A percentile compares a stretch with the other conserved stretches of the same genome.
Conservation (phyloP, 1,140 invertebrate species). For the Dreissena rostriformis region DNA sequence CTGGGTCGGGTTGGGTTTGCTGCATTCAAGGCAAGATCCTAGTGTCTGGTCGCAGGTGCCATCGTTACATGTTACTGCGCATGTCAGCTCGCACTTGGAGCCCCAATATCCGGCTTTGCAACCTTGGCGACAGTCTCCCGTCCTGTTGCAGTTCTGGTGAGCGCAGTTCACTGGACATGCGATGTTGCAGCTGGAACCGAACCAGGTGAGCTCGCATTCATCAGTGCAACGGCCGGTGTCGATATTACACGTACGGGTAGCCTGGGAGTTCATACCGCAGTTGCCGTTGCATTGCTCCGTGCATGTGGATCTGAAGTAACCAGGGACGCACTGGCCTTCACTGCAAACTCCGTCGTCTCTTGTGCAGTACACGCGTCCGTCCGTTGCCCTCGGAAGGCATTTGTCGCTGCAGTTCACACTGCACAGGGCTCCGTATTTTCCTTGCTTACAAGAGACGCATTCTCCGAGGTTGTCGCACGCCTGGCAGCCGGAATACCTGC, state of each 20-base stretch:
- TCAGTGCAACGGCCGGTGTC: background rate
- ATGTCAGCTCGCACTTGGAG: background rate
- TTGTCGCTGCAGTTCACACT: constrained; percentile 1
- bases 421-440: constrained; percentile 15
- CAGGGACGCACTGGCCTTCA: background rate
- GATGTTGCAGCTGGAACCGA: constrained; percentile 2
- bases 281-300: background rate
- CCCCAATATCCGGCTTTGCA: constrained; percentile 28
- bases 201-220: constrained; percentile 23
- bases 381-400: background rate
- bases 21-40: constrained; percentile 30
- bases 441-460: constrained; percentile 19
- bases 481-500: constrained; percentile 20
- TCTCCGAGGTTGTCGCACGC: constrained; percentile 21
- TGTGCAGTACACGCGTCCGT: constrained; percentile 15
- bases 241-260: background rate
- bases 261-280: background rate
- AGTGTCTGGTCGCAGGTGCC: constrained; percentile 17
- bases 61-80: constrained; percentile 32
- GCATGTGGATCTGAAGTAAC: constrained; percentile 14
- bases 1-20: background rate
- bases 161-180: constrained; percentile 10
- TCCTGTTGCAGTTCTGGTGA: background rate
- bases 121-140: constrained; percentile 17
- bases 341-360: constrained; percentile 2